Evolutionary conservation across 1,140 invertebrate genomes (phyloP).

Genomic region (Physella acuta): DNA sequence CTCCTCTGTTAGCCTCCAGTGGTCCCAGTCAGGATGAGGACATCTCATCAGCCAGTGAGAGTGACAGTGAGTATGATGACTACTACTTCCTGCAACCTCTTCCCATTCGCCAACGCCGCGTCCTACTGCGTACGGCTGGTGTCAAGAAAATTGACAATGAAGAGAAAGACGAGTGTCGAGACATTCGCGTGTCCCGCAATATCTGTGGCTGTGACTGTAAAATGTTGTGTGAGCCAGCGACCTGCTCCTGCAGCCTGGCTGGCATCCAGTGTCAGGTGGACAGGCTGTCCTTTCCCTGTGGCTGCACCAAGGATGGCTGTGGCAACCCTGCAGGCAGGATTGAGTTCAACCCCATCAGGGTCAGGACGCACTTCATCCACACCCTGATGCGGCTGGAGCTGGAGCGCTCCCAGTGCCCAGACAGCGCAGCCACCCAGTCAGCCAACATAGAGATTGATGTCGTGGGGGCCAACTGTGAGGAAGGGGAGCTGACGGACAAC

Average conservation of each 20-base stretch:
- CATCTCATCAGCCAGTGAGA: slow-evolving; percentile 42
- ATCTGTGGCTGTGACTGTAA: slow-evolving; percentile 91
- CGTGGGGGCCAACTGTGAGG: slow-evolving; percentile 14
- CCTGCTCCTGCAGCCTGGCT: slow-evolving; percentile 87
- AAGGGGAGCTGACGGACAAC: neutral
- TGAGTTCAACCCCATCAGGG: slow-evolving; percentile 93
- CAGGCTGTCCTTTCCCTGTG: slow-evolving; percentile 92
- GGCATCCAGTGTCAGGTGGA: slow-evolving; percentile 98
- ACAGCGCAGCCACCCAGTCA: neutral
- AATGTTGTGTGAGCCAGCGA: slow-evolving; percentile 90
- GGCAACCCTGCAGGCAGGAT: slow-evolving; percentile 88
- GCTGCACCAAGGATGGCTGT: slow-evolving; percentile 91
- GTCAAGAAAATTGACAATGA: slow-evolving; percentile 89
- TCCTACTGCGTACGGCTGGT: slow-evolving; percentile 82
- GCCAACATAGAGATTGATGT: slow-evolving; percentile 11
- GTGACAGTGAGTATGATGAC: slow-evolving; percentile 67
- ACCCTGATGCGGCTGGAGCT: slow-evolving; percentile 92
- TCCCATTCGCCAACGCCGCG: slow-evolving; percentile 84
- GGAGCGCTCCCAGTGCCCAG: slow-evolving; percentile 66
- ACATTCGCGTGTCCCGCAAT: slow-evolving; percentile 88
- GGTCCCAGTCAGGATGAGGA: slow-evolving; percentile 6
- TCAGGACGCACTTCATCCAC: slow-evolving; percentile 96
- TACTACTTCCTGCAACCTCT: slow-evolving; percentile 91
- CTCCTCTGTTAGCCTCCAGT: slow-evolving; percentile 28
- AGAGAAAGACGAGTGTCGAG: slow-evolving; percentile 92